Conservation (phyloP, 1,140 invertebrate species). For the Neodiprion pinetum region DNA sequence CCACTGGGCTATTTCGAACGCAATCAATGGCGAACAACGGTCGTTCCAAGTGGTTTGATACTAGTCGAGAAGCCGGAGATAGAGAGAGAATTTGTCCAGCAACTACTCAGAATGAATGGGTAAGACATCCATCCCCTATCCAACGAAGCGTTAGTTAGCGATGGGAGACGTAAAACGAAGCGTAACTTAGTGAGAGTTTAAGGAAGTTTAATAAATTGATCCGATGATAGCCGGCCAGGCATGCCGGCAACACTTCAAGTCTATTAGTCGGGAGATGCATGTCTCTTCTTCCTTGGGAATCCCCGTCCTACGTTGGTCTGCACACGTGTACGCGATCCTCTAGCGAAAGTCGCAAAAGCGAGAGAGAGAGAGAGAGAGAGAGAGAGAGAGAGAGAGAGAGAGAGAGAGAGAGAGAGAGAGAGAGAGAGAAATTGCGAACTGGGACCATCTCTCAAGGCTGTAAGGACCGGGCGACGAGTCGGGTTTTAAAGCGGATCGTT, state of each 20-base stretch:
- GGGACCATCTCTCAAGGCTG: too few relatives aligned
- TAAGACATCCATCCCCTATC: too few relatives aligned
- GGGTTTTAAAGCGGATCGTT: slow-evolving; percentile 24
- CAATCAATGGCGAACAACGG: not conserved
- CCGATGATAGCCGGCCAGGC: slow-evolving; percentile 30
- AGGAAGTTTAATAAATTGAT: slow-evolving; percentile 46
- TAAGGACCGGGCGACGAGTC: slow-evolving; percentile 29
- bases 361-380: too few relatives aligned
- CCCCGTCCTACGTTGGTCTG: slow-evolving; percentile 27
- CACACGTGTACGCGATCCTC: not conserved
- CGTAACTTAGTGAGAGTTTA: slow-evolving; percentile 26
- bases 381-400: too few relatives aligned
- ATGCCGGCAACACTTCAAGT: slow-evolving; percentile 41
- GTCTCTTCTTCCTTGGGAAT: slow-evolving; percentile 20
- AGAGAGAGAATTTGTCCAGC: too few relatives aligned
- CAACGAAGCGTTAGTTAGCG: too few relatives aligned
- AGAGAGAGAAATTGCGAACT: too few relatives aligned
- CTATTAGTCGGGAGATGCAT: slow-evolving; percentile 42
- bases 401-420: too few relatives aligned
- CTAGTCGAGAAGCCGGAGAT: too few relatives aligned
- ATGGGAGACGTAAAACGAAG: slow-evolving; percentile 1
- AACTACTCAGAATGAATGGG: too few relatives aligned
- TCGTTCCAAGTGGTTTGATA: not conserved
- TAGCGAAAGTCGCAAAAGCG: not conserved
- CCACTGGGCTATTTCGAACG: not conserved